A percentile compares a stretch with the other conserved stretches of the same genome.
phyloP scores from a whole-genome alignment of 2,113 vertebrate genomes.

The Brienomyrus longianalis region DNA sequence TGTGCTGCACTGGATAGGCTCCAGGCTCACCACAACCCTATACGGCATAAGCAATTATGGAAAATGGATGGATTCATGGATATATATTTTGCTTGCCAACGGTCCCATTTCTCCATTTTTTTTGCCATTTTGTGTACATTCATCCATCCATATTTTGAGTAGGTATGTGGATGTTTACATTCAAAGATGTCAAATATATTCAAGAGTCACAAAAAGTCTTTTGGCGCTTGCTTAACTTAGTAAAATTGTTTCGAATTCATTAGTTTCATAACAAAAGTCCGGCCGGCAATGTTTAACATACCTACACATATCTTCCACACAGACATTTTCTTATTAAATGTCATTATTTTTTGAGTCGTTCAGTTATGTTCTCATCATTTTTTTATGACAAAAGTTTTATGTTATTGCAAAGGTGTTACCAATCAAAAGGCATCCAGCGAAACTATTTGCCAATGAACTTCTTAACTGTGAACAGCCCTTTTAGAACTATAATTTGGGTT shows the following conservation, averaged over 20 bases:
- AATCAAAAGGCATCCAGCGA: background rate
- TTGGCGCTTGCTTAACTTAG: background rate
- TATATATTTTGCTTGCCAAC: background rate
- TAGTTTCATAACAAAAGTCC: background rate
- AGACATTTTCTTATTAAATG: background rate
- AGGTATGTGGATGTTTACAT: background rate
- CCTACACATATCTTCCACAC: background rate
- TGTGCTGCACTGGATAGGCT: background rate
- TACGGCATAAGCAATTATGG: background rate
- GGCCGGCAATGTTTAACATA: background rate
- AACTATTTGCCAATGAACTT: background rate
- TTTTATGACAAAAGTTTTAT: background rate
- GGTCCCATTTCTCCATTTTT: background rate
- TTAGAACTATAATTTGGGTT: background rate
- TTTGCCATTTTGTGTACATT: background rate
- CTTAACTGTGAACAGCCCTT: background rate
- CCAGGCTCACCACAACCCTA: background rate
- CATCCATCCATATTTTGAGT: background rate
- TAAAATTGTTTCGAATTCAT: background rate
- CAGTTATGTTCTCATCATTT: background rate
- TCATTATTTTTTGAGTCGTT: background rate
- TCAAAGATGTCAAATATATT: background rate
- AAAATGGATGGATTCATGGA: background rate
- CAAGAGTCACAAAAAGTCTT: background rate
- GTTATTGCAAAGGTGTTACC: background rate